Evolutionary conservation across 2,888 invertebrate genomes (phyloP), one percentile per base, ranked within the genome.

Genomic region (Toxonevra muliebris): DNA sequence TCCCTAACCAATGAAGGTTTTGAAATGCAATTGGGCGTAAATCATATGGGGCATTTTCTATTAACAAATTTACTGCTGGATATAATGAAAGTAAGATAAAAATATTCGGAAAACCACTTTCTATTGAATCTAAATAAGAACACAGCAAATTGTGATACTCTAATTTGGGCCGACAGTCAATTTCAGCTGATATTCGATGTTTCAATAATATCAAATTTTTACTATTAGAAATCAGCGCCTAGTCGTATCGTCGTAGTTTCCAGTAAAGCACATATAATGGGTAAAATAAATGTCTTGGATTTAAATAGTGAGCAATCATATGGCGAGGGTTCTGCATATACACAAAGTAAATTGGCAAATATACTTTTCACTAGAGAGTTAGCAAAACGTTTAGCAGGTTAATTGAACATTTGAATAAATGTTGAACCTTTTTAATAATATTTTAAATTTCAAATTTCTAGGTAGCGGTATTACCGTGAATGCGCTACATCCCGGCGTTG

Each of bases 401-500:
- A 57, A 19, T 12, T 19, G 11, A 13, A 53, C 8, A 48, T 30
- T 30, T 30, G 3, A 30, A 30, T 30, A 30, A 2, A 30, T 30
- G 2, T 30, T 30, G 30, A 7, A 30, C 2, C 2, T 30, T 30
- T 30, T 30, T 30, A 30, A 2, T 30, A 7, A 30, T 7, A 30
- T 30, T 13, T 45, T 30, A 11, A 15, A n/a, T 50, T 17, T 10
- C 10, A 7, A 30, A 30, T 30, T 30, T 30, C 7, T 30, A 89
- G 91, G 79, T 1, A 89, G 89, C 0, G 89, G 90, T n/a, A 92
- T 97, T 1, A 91, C 93, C 0, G 94, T 91, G 17, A 91, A 93
- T 80, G 90, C 91, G 0, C 88, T 95, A 19, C 93, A 96, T 87
- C 97, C 97, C 0, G 96, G 96, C 2, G 87, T 94, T 69, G 91